Base-by-base conservation (phyloP, 2,888 invertebrate species). In the Plebejus anna region DNA sequence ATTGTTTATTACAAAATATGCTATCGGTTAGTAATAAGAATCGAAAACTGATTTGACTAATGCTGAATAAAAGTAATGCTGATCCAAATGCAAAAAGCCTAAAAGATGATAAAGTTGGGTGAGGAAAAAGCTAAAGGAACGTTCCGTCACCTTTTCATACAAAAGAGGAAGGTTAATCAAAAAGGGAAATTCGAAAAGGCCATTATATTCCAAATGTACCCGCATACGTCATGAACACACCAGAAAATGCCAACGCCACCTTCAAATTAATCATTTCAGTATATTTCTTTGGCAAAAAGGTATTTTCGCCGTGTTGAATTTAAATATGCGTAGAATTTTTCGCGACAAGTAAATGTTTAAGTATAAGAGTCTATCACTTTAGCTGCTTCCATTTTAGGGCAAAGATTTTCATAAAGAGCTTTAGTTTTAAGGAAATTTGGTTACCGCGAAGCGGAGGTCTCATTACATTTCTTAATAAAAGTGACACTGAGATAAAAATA, bases 401-500 rank as follows among this genome's bases (percentile, higher is more conserved):
- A 22, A 22, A 22, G 59, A n/a, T 59, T 66, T 66, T 22, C 59
- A 28, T 28, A 28, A 66, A 61, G 4, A 1, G 61, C 13, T 28
- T 11, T 28, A 66, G 61, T 66, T 66, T 28, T 11, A 66, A 66
- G 7, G 11, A 59, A 28, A 71, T 42, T 71, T 9, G 38, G 38
- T 42, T 42, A 70, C 38, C n/a, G n/a, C n/a, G 70, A 36, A 38
- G 1, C 70, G 28, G 70, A 36, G 36, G 36, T 51, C 47, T 72
- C 73, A 73, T 73, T 73, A 73, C 47, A 28, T 73, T 73, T 73
- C 55, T 28, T 73, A 73, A 73, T 73, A 51, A 73, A 73, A 32
- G 32, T 51, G 73, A 55, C 73, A 55, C 73, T 72, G 72, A 73
- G 73, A 73, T 73, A 47, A 73, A 73, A 73, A 73, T 47, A 73